Evolutionary conservation across 2,888 invertebrate genomes (phyloP).

Genomic region (Lasioglossum leucozonium): DNA sequence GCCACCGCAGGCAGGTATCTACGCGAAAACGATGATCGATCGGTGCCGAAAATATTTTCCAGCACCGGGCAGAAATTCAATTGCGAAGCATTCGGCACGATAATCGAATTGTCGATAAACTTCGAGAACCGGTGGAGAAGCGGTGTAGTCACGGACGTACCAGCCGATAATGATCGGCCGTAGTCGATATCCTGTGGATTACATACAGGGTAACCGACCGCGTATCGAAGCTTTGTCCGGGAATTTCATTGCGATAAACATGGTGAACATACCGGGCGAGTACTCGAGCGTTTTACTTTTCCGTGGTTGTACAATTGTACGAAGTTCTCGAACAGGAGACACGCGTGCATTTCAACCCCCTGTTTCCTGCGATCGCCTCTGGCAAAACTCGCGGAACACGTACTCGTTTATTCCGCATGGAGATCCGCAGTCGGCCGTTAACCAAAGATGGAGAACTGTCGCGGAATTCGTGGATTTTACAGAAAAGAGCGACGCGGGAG

Average conservation of each 20-base stretch:
- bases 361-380: not conserved
- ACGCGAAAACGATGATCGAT: not conserved
- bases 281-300: no score
- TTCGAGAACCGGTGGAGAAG: not conserved
- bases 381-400: not conserved
- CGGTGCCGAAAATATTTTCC: not conserved
- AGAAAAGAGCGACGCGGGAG: constrained; percentile 25
- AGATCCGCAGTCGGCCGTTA: not conserved
- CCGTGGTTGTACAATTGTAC: no score
- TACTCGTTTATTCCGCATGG: not conserved
- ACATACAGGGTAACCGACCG: not conserved
- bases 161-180: not conserved
- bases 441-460: not conserved
- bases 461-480: constrained; percentile 17
- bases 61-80: not conserved
- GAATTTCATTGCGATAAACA: not conserved
- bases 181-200: not conserved
- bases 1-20: not conserved
- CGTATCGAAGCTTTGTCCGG: not conserved
- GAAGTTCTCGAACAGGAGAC: no score
- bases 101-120: not conserved
- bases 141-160: not conserved
- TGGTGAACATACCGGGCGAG: not conserved
- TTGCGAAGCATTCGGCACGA: not conserved
- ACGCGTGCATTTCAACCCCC: not conserved